Conservation (phyloP, 2,888 invertebrate species). For the Schizotus pectinicornis region DNA sequence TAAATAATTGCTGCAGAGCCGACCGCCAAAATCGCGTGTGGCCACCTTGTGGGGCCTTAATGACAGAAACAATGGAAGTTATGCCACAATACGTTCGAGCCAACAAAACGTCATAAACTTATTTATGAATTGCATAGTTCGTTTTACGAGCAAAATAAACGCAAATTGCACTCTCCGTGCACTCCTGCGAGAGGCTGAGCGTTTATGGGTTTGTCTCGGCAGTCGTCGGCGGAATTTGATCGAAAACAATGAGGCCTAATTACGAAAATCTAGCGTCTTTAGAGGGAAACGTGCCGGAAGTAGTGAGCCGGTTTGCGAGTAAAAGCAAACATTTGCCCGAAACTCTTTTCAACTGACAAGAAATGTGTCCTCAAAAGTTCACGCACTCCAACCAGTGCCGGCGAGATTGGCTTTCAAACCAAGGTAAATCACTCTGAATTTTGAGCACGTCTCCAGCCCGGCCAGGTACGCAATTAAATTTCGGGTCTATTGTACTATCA, state of each 20-base stretch:
- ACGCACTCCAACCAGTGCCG: conserved; percentile 1
- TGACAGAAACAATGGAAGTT: conserved; percentile 22
- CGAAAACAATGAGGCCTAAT: neutral
- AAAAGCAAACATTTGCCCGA: conserved; percentile 4
- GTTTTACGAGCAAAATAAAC: conserved; percentile 24
- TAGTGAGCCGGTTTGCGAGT: too few species aligned
- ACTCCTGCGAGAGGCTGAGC: conserved; percentile 3
- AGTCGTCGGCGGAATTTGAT: conserved; percentile 2
- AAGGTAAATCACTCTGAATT: conserved; percentile 20
- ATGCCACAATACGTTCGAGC: conserved; percentile 17
- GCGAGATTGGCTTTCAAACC: conserved; percentile 17
- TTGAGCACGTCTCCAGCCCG: conserved; percentile 21
- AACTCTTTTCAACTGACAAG: too few species aligned
- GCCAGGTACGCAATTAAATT: conserved; percentile 22
- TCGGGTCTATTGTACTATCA: conserved; percentile 26
- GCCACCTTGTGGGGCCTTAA: conserved; percentile 26
- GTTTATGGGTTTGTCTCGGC: neutral
- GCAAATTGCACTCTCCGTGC: conserved; percentile 3
- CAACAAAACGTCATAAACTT: conserved; percentile 23
- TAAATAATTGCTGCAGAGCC: neutral
- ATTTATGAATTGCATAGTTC: conserved; percentile 26
- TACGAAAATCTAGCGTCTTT: too few species aligned
- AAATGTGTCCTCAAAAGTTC: conserved; percentile 13
- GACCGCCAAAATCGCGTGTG: conserved; percentile 22
- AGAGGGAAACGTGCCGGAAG: too few species aligned